Conservation (phyloP, 2,797 vertebrate genomes). For the Micrastur ruficollis region DNA sequence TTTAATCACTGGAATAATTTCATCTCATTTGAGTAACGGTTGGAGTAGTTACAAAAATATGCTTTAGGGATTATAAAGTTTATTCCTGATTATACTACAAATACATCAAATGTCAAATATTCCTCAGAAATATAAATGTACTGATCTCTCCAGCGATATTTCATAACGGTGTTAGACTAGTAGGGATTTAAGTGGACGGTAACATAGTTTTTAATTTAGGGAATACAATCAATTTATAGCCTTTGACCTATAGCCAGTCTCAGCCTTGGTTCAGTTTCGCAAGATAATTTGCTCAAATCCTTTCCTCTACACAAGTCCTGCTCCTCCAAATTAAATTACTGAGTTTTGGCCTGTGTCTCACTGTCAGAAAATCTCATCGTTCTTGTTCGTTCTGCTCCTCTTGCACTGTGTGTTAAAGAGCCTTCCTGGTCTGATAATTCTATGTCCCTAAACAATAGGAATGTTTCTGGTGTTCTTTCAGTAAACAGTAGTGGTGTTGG, state of each 20-base stretch:
- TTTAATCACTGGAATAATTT: not conserved
- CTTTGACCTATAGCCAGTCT: not conserved
- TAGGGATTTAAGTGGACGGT: not conserved
- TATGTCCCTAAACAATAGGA: not conserved
- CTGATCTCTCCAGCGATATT: not conserved
- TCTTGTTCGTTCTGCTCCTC: not conserved
- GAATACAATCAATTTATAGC: not conserved
- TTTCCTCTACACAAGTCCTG: not conserved
- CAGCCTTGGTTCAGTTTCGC: not conserved
- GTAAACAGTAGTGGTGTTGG: not conserved
- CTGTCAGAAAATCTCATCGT: not conserved
- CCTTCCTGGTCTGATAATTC: not conserved
- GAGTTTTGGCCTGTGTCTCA: not conserved
- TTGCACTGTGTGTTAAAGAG: not conserved
- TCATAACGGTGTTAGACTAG: not conserved
- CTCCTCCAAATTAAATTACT: not conserved
- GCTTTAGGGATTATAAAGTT: not conserved
- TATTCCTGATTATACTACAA: not conserved
- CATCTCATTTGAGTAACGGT: not conserved
- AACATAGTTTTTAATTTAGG: not conserved
- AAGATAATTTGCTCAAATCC: not conserved
- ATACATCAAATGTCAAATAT: not conserved
- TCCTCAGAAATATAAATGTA: not conserved
- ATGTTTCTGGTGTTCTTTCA: not conserved
- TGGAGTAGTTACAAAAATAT: not conserved